Base-by-base conservation (phyloP, 2,888 invertebrate genomes). In the Biston stratarius region DNA sequence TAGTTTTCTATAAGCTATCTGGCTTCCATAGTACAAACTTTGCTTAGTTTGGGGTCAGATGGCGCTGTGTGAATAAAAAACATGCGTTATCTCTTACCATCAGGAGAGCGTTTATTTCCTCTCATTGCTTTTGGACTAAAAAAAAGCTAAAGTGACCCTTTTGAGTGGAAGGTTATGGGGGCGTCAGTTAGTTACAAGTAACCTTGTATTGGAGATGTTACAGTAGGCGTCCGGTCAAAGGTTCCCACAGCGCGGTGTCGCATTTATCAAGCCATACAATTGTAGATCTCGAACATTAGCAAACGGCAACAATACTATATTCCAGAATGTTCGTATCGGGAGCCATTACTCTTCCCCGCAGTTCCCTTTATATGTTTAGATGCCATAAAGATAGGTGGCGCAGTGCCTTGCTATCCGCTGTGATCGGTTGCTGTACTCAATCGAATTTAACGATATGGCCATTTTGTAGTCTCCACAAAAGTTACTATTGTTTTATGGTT, bases 281-380 rank as follows among this genome's bases (percentile, higher is more conserved):
- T 79, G 75, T 79, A 80, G 78, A 85, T 86, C 82, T 83, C 77
- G 73, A 81, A 83, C 82, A 85, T 83, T 84, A 85, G 86, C 83
- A 83, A 55, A 82, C 76, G 75, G 79, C 83, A 83, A 87, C 87
- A 86, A 87, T 86, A 86, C 83, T 83, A 83, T 86, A 85, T 87
- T 84, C 84, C 83, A 84, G 85, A 88, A 87, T 87, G 86, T 85
- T 88, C 86, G 87, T 89, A 90, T 89, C 89, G 89, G 83, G 84
- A 70, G 75, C 90, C 89, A 90, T 91, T 87, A 89, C 84, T 91
- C 90, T 89, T 87, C 83, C 57, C 76, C 80, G 76, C 83, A 87
- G 87, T 90, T 89, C 88, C 88, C 90, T 90, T 89, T 89, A 90
- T 87, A 88, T 85, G 88, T 85, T 85, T 80, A 84, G 90, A 90